phyloP scores from a whole-genome alignment of 2,888 invertebrate species.

The Drosophila formosana region DNA sequence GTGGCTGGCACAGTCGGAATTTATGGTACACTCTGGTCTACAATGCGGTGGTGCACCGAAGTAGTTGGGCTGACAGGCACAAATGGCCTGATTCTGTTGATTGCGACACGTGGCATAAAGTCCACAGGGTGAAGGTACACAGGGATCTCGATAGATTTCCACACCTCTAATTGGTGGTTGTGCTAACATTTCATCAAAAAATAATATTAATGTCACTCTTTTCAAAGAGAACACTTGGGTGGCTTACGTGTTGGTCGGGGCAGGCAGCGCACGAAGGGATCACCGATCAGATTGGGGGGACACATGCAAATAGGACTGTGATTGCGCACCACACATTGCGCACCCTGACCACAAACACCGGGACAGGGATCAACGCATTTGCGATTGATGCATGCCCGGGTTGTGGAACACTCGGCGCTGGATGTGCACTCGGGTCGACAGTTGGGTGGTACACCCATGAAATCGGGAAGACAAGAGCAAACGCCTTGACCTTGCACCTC shows the following conservation, averaged over 20 bases:
- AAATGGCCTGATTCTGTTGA: slow-evolving; percentile 87
- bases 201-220: slow-evolving; percentile 5
- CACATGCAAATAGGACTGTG: slow-evolving; percentile 93
- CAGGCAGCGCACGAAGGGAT: slow-evolving; percentile 90
- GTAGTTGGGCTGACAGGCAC: slow-evolving; percentile 88
- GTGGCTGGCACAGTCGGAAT: slow-evolving; percentile 91
- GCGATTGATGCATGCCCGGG: slow-evolving; percentile 89
- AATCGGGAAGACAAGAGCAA: slow-evolving; percentile 90
- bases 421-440: slow-evolving; percentile 91
- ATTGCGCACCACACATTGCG: slow-evolving; percentile 90
- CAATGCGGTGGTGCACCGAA: slow-evolving; percentile 90
- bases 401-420: slow-evolving; percentile 89
- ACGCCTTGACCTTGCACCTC: slow-evolving; percentile 88
- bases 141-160: slow-evolving; percentile 86
- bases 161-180: slow-evolving; percentile 63
- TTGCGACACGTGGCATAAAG: slow-evolving; percentile 89
- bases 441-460: slow-evolving; percentile 89
- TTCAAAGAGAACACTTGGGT: neutral
- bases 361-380: slow-evolving; percentile 91
- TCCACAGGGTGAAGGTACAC: slow-evolving; percentile 89
- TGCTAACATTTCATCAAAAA: slow-evolving; percentile 52
- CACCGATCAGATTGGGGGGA: slow-evolving; percentile 88
- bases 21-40: slow-evolving; percentile 89
- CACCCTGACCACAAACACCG: slow-evolving; percentile 90
- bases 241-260: slow-evolving; percentile 86